Percentiles rank a stretch among this genome's conserved stretches.
Conservation (phyloP, 2,113 vertebrate genomes). For the Cyprinus carpio region DNA sequence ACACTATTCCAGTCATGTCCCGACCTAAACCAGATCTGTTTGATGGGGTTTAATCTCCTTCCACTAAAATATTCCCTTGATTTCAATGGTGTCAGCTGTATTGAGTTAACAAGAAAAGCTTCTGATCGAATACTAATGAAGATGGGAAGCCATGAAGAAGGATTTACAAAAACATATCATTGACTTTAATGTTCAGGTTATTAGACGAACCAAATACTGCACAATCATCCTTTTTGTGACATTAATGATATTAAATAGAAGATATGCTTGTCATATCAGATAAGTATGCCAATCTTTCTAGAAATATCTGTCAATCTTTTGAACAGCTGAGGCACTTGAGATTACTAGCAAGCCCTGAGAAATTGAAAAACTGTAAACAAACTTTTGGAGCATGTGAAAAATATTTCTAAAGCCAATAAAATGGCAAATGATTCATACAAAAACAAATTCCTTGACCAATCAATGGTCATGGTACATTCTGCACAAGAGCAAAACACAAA, state of each 20-base stretch:
- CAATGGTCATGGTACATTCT: slow-evolving; percentile 13
- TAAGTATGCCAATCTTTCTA: background rate
- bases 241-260: background rate
- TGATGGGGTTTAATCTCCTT: background rate
- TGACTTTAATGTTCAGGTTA: background rate
- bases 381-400: background rate
- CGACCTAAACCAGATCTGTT: background rate
- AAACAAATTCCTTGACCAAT: background rate
- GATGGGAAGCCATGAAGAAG: background rate
- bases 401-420: background rate
- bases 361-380: background rate
- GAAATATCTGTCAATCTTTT: background rate
- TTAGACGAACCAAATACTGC: background rate
- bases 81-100: slow-evolving; percentile 41
- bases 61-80: background rate
- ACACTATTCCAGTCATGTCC: background rate
- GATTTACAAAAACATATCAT: background rate
- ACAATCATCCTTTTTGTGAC: background rate
- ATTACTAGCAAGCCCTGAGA: background rate
- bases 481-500: slow-evolving; percentile 15
- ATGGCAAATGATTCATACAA: background rate
- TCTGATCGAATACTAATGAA: background rate
- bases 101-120: slow-evolving; percentile 27
- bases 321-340: background rate
- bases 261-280: background rate